Evolutionary conservation across 2,888 invertebrate species (phyloP), one percentile per base, ranked within the genome.

Genomic region (Holacanthella duospinosa): DNA sequence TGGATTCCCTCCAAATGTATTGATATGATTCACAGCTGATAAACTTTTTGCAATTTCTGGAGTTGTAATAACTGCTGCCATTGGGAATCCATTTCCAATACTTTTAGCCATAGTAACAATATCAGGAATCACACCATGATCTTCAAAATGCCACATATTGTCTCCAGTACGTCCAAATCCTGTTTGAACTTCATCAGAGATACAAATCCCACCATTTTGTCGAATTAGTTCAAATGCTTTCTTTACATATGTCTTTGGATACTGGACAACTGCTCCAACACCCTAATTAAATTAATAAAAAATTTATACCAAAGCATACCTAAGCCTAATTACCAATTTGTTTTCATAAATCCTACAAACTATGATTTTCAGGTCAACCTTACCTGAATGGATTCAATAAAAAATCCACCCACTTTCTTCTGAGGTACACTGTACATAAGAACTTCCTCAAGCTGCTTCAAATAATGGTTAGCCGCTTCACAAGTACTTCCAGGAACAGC

Each of bases 41-140:
- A 96, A 81, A 1, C 84, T 82, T n/a, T 83, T 80, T 0, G 95
- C 92, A 63, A 97, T 88, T 77, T 88, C 86, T 2, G 86, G 84
- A 0, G 90, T 95, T 0, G 97, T 97, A 0, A 93, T 88, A 0
- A 97, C 94, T 6, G 95, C 96, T 0, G 88, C 96, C 77, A 99
- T 78, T 0, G 97, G 97, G 78, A 91, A 97, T 0, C 97, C 97
- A 78, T 97, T 97, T 68, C 70, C 90, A 58, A 91, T 90, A 44
- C 92, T 93, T 77, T 95, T 95, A 1, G 94, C 94, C 88, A 93
- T 86, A 0, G 94, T 93, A 0, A 95, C 93, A 72, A 97, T 94
- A 76, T 97, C 97, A 0, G 97, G 97, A 26, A 82, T 69, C 6
- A 93, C 85, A 2, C 80, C 89, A 75, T 96, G 94, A 21, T 82